Percentiles rank a stretch among this genome's conserved stretches.
Conservation (phyloP, 2,113 vertebrate genomes). For the Pimephales promelas region DNA sequence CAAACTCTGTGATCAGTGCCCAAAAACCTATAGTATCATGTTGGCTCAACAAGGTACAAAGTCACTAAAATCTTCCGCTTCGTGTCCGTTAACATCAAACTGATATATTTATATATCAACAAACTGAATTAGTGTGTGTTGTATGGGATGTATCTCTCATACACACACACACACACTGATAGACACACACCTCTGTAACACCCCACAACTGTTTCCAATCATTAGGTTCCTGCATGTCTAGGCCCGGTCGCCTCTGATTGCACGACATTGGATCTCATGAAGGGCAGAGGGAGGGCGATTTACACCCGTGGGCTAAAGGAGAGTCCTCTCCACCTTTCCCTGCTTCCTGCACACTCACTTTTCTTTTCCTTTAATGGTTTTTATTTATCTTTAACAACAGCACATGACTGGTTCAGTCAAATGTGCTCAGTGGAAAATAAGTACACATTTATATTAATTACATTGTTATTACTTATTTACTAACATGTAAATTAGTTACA, state of each 20-base stretch:
- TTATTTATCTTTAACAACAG: slow-evolving; percentile 18
- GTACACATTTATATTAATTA: not conserved
- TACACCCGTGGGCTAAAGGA: slow-evolving; percentile 37
- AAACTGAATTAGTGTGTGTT: slow-evolving; percentile 10
- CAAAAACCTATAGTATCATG: not conserved
- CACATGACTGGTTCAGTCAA: not conserved
- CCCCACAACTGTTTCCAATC: slow-evolving; percentile 61
- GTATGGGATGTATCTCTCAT: not conserved
- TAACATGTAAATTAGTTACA: not conserved
- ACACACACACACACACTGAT: slow-evolving; percentile 36
- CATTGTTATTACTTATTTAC: slow-evolving; percentile 10
- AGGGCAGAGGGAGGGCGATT: slow-evolving; percentile 11
- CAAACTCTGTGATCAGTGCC: not conserved
- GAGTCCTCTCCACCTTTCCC: slow-evolving; percentile 30
- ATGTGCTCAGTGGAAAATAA: not conserved
- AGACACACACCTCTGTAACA: slow-evolving; percentile 44
- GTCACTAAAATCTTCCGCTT: not conserved
- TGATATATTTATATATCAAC: not conserved
- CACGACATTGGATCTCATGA: slow-evolving; percentile 42
- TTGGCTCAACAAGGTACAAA: not conserved
- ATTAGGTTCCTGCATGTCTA: slow-evolving; percentile 61
- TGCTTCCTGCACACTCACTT: slow-evolving; percentile 21
- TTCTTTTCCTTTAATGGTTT: not conserved
- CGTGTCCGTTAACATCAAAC: not conserved
- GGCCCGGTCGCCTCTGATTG: slow-evolving; percentile 52